These are phyloP conservation scores for Tipula confusa DNA, from an alignment of 2,888 invertebrate species.

Conservation along the genomic window DNA sequence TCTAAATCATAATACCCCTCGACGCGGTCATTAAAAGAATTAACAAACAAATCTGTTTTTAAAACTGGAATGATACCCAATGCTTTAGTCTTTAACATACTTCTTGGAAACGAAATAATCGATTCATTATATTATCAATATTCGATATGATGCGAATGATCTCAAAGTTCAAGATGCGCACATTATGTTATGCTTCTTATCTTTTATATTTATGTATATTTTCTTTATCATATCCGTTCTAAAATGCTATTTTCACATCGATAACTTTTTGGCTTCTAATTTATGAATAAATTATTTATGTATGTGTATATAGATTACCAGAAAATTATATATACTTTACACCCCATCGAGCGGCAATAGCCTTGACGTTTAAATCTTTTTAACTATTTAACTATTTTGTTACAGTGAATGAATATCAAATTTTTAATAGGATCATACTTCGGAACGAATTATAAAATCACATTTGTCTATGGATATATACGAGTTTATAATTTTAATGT, in stretches of 20 bases:
- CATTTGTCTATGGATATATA: not conserved
- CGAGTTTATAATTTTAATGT: too few relatives aligned
- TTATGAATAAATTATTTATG: not conserved
- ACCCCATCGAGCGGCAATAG: not conserved
- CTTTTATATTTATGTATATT: not conserved
- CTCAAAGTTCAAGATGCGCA: conserved; percentile 3
- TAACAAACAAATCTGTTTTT: too few relatives aligned
- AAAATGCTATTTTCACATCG: not conserved
- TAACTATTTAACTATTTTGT: not conserved
- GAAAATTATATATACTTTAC: not conserved
- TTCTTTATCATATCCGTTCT: not conserved
- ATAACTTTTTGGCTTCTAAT: not conserved
- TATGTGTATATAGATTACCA: not conserved
- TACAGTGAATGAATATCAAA: not conserved
- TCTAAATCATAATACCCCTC: too few relatives aligned
- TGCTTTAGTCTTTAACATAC: not conserved
- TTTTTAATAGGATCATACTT: not conserved
- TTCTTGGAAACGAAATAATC: not conserved
- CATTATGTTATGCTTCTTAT: not conserved
- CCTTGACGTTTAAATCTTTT: not conserved
- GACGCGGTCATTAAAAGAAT: too few relatives aligned
- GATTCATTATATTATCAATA: conserved; percentile 25
- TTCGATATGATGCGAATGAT: not conserved
- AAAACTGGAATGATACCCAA: too few relatives aligned
- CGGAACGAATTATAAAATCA: not conserved